These are phyloP conservation scores for Scomber japonicus DNA, from an alignment of 2,113 vertebrate genomes.

Conservation along the genomic window DNA sequence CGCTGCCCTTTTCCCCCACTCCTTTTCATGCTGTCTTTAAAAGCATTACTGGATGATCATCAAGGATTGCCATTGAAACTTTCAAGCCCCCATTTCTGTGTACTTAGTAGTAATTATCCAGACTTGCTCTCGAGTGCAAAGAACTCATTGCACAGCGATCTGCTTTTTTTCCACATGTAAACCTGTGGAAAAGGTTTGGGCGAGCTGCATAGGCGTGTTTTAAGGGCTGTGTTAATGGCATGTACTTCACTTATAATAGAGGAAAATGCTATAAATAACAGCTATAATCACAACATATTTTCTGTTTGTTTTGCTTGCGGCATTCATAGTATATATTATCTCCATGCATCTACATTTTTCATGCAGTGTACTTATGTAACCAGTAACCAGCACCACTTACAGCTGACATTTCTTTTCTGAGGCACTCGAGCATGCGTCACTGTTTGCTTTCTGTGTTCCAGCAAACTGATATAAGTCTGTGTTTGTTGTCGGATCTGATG, in stretches of 20 bases:
- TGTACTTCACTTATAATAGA: slow-evolving; percentile 9
- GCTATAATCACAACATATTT: background rate
- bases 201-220: slow-evolving; percentile 22
- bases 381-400: background rate
- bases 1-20: slow-evolving; percentile 51
- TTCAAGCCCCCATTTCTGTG: slow-evolving; percentile 68
- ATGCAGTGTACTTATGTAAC: background rate
- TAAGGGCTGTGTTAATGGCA: slow-evolving; percentile 35
- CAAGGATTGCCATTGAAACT: slow-evolving; percentile 79
- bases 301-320: background rate
- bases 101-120: slow-evolving; percentile 74
- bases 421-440: slow-evolving; percentile 5
- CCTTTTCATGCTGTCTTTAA: slow-evolving; percentile 76
- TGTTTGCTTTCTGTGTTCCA: slow-evolving; percentile 34
- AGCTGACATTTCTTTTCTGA: slow-evolving; percentile 16
- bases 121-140: slow-evolving; percentile 56
- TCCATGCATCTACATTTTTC: background rate
- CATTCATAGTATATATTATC: background rate
- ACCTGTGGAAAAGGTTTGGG: slow-evolving; percentile 28
- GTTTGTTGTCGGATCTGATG: slow-evolving; percentile 51
- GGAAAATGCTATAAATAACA: background rate
- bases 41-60: slow-evolving; percentile 81
- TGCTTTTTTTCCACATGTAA: slow-evolving; percentile 35
- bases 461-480: slow-evolving; percentile 16
- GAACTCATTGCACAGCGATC: slow-evolving; percentile 26